A percentile compares a stretch with the other conserved stretches of the same genome.
phyloP scores from a whole-genome alignment of 64 coral and sea anemone genomes.

The Cladopsammia gracilis region DNA sequence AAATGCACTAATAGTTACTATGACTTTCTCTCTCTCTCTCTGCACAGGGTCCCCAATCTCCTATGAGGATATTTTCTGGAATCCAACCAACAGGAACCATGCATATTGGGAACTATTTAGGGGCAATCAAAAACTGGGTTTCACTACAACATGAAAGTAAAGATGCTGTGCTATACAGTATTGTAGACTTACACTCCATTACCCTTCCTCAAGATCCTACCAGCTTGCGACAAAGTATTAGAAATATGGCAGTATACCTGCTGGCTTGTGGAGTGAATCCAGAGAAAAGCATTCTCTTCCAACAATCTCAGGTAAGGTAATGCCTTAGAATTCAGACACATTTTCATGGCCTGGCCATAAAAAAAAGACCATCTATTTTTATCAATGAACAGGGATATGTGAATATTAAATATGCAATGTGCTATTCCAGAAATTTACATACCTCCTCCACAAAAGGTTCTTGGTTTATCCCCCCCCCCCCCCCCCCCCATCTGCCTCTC shows the following conservation, averaged over 20 bases:
- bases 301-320: constrained; percentile 81
- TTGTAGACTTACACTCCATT: constrained; percentile 85
- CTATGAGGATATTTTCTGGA: constrained; percentile 73
- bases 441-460: too few species aligned
- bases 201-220: constrained; percentile 70
- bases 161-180: constrained; percentile 73
- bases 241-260: constrained; percentile 72
- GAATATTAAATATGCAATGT: too few species aligned
- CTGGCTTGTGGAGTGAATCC: constrained; percentile 90
- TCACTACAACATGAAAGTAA: constrained; percentile 60
- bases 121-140: constrained; percentile 87
- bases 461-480: too few species aligned
- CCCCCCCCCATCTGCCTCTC: too few species aligned
- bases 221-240: constrained; percentile 57
- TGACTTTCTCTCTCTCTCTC: neutral
- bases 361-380: too few species aligned
- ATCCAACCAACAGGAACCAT: constrained; percentile 92
- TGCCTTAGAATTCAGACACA: too few species aligned
- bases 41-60: constrained; percentile 2
- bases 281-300: constrained; percentile 82
- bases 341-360: too few species aligned
- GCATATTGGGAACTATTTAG: constrained; percentile 93
- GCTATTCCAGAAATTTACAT: too few species aligned
- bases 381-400: too few species aligned
- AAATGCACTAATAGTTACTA: too few species aligned